phyloP scores from a whole-genome alignment of 1,140 invertebrate genomes.

The Meloidogyne hapla region DNA sequence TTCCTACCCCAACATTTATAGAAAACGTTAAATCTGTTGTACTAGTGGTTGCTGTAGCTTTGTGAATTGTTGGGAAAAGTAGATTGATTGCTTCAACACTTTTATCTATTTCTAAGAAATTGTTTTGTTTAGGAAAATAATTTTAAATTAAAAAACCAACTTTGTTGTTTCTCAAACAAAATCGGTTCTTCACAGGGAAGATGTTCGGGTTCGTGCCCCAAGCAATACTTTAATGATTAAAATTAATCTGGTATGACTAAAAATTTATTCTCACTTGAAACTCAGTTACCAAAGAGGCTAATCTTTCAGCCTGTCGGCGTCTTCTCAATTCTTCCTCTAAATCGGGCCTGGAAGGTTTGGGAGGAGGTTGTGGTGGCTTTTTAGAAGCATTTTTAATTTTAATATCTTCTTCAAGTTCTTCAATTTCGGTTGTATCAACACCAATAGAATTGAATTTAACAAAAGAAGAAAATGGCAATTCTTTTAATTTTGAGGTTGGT shows the following conservation, averaged over 20 bases:
- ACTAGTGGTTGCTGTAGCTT: background rate
- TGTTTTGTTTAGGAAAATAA: background rate
- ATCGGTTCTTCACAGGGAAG: background rate
- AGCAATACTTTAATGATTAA: slow-evolving; percentile 45
- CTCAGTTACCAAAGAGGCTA: slow-evolving; percentile 7
- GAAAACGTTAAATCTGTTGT: background rate
- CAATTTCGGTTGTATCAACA: slow-evolving; percentile 18
- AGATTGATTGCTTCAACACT: slow-evolving; percentile 7
- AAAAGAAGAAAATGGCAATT: background rate
- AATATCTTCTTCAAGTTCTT: background rate
- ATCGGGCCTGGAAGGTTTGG: slow-evolving; percentile 24
- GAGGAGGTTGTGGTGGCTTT: slow-evolving; percentile 21
- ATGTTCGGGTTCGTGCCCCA: slow-evolving; percentile 47
- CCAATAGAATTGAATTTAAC: slow-evolving; percentile 12
- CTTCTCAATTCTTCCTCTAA: slow-evolving; percentile 12
- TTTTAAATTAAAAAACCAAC: background rate
- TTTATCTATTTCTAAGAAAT: slow-evolving; percentile 11
- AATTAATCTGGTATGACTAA: background rate
- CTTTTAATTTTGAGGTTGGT: background rate
- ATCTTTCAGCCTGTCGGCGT: background rate
- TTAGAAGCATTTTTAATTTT: background rate
- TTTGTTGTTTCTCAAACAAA: slow-evolving; percentile 10
- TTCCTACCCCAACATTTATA: slow-evolving; percentile 11
- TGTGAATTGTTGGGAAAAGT: background rate
- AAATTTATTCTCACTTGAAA: background rate